Evolutionary conservation across 2,888 invertebrate genomes (phyloP).

Genomic region (Cephus spinipes): DNA sequence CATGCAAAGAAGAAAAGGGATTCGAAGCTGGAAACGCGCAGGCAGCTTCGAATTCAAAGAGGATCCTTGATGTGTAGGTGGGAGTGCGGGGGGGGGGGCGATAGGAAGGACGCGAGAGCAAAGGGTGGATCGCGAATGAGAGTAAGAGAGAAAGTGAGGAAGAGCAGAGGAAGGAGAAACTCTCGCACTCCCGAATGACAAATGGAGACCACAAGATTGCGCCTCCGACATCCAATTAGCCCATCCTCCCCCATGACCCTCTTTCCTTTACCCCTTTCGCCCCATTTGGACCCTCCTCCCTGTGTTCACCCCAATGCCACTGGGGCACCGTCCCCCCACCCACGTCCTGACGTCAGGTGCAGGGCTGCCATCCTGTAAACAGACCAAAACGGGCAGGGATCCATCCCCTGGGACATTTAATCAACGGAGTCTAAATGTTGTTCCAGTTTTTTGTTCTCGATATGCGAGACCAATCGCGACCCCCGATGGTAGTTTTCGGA

Average conservation of each 20-base stretch:
- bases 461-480: too few species aligned
- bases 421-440: conserved; percentile 48
- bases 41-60: conserved; percentile 1
- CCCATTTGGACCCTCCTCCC: conserved; percentile 10
- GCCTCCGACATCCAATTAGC: conserved; percentile 58
- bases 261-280: not conserved
- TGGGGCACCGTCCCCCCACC: not conserved
- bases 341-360: conserved; percentile 10
- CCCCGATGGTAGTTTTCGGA: too few species aligned
- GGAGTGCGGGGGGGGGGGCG: not conserved
- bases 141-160: conserved; percentile 6
- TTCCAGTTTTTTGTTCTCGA: conserved; percentile 15
- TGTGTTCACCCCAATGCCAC: too few species aligned
- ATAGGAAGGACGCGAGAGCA: not conserved
- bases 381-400: conserved; percentile 33
- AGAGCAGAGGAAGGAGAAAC: conserved; percentile 25
- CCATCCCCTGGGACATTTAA: conserved; percentile 52
- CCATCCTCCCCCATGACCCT: conserved; percentile 29
- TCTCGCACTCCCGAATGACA: conserved; percentile 55
- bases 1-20: conserved; percentile 11
- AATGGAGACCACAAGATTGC: conserved; percentile 60
- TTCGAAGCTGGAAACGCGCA: conserved; percentile 1
- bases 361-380: conserved; percentile 14
- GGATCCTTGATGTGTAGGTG: too few species aligned
- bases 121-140: not conserved